These are phyloP conservation scores for Odocoileus hemionus DNA, from an alignment of 2,113 vertebrate genomes.

Conservation along the genomic window DNA sequence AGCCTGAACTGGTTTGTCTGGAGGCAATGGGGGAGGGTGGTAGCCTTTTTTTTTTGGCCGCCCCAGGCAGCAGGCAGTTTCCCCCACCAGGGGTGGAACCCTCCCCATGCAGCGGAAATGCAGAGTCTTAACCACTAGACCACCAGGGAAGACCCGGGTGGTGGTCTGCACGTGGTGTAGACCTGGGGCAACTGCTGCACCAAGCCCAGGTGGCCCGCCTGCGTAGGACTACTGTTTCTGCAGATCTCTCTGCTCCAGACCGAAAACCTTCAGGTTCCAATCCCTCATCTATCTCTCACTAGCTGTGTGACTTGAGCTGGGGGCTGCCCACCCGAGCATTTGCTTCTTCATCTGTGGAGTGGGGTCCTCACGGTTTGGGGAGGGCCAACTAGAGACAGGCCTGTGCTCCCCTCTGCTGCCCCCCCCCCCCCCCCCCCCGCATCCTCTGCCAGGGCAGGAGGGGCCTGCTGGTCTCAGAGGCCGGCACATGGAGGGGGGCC, in stretches of 20 bases:
- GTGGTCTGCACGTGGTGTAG: background rate
- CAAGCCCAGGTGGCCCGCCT: background rate
- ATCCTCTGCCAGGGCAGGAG: background rate
- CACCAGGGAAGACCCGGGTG: background rate
- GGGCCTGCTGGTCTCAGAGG: background rate
- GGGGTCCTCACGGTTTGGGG: background rate
- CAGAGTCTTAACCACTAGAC: background rate
- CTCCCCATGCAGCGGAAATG: background rate
- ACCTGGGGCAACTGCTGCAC: background rate
- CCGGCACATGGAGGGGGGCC: background rate
- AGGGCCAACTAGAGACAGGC: background rate
- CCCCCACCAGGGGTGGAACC: background rate
- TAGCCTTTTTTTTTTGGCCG: background rate
- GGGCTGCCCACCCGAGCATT: background rate
- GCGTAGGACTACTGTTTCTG: background rate
- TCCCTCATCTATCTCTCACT: background rate
- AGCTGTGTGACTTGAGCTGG: too few species aligned
- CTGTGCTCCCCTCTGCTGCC: background rate
- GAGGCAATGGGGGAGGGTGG: background rate
- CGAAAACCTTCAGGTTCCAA: background rate
- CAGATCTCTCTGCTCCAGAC: background rate
- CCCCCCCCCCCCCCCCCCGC: too few species aligned
- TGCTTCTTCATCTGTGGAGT: background rate
- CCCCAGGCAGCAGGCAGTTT: background rate
- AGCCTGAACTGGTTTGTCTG: background rate